These are phyloP conservation scores for Calliphora vicina DNA, from an alignment of 1,140 invertebrate species.

Conservation along the genomic window DNA sequence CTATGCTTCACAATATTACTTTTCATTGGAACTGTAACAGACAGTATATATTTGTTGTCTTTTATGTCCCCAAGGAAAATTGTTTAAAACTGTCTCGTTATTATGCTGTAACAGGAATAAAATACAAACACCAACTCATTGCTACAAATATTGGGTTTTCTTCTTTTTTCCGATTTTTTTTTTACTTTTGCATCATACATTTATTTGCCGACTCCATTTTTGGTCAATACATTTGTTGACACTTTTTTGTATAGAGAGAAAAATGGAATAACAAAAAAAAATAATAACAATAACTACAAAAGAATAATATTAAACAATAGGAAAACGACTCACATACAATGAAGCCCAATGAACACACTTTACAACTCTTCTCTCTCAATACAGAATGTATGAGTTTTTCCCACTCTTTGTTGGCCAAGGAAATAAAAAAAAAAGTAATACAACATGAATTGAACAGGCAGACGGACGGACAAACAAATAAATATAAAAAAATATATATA, in stretches of 20 bases:
- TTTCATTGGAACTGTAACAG: background rate
- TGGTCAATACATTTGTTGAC: background rate
- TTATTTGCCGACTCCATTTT: background rate
- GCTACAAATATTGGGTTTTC: no score
- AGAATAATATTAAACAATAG: no score
- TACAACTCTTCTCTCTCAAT: background rate
- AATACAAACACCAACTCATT: background rate
- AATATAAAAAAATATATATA: no score
- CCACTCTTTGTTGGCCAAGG: background rate
- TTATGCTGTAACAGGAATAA: background rate
- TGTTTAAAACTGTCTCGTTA: conserved; percentile 22
- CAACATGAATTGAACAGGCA: no score
- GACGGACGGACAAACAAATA: no score
- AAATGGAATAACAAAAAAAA: background rate
- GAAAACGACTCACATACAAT: background rate
- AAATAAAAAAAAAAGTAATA: background rate
- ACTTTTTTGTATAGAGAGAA: background rate
- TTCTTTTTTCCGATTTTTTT: no score
- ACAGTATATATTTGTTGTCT: background rate
- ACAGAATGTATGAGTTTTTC: background rate
- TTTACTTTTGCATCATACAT: background rate
- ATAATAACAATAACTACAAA: background rate
- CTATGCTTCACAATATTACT: no score
- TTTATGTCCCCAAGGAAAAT: background rate
- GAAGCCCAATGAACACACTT: background rate